A percentile compares a stretch with the other conserved stretches of the same genome.
phyloP scores from a whole-genome alignment of 2,113 vertebrate species.

The Blennius ocellaris region DNA sequence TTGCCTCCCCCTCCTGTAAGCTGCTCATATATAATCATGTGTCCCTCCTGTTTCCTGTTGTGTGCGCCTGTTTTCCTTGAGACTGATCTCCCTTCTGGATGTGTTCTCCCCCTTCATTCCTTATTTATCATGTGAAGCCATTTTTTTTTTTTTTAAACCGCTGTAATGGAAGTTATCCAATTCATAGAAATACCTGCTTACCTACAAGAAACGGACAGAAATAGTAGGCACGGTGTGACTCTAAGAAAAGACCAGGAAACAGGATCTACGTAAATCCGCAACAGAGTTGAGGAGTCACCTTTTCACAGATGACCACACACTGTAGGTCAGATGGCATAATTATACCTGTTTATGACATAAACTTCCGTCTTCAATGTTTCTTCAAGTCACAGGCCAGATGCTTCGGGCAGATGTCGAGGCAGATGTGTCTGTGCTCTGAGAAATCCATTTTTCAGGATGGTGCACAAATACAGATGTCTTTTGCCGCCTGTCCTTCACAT shows the following conservation, averaged over 20 bases:
- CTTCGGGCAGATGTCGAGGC: constrained; percentile 58
- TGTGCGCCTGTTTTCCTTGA: background rate
- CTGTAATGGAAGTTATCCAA: background rate
- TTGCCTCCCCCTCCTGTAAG: background rate
- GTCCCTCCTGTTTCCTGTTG: background rate
- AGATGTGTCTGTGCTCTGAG: constrained; percentile 27
- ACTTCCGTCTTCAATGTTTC: constrained; percentile 2
- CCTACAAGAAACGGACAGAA: constrained; percentile 19
- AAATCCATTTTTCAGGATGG: background rate
- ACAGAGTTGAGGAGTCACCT: constrained; percentile 15
- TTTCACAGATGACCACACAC: constrained; percentile 10
- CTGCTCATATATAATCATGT: constrained; percentile 10
- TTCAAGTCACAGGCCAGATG: constrained; percentile 42
- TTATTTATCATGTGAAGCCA: background rate
- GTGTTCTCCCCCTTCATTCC: background rate
- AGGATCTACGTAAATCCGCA: constrained; percentile 65
- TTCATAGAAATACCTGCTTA: constrained; percentile 9
- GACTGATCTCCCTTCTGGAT: background rate
- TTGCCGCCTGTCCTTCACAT: constrained; percentile 13
- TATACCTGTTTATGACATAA: constrained; percentile 5
- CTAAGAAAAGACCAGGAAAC: constrained; percentile 60
- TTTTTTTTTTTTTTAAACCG: no score
- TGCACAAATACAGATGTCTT: constrained; percentile 23
- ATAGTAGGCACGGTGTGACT: constrained; percentile 36
- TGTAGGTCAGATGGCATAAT: background rate